Base-by-base conservation (phyloP, 1,140 invertebrate species). In the Lepidurus packardi region DNA sequence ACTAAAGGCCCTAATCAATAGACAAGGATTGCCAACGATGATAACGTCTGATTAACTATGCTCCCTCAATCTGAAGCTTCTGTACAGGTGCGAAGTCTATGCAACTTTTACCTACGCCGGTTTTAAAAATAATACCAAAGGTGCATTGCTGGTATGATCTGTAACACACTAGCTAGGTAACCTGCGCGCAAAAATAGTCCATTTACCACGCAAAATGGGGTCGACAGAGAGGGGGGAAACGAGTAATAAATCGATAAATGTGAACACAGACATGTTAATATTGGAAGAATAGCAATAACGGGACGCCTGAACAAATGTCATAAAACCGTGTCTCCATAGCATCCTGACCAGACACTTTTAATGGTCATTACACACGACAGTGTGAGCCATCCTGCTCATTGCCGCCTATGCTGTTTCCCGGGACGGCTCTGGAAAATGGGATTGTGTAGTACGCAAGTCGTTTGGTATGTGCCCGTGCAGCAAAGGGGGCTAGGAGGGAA, bases 291-390 rank as follows among this genome's bases (percentile, higher is more conserved):
- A 21, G 21, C 16, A 65, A 65, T 16, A 65, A 65, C 53, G 1
- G 6, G 16, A 21, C 53, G 21, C 16, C 21, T 65, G 53, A 65
- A 65, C 53, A 65, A 65, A 65, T 7, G 53, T 65, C 53, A 65
- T 65, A 65, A 65, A 65, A 21, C 21, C 6, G 7, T 65, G 53
- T 65, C 53, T 65, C 53, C 53, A 65, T 65, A 65, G 53, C 53
- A 65, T 65, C 53, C 53, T 65, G 21, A 65, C 21, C 53, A 65
- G 53, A 0, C 21, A n/a, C 16, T 21, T 65, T 65, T 65, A 13
- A 65, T 65, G 53, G 53, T 65, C 53, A 65, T 65, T 65, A 65
- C 21, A 65, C 53, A 65, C 53, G 53, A n/a, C 21, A 65, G 34
- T 65, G 6, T 65, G n/a, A 65, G 53, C 53, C 16, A 21, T 21